phyloP scores from a whole-genome alignment of 2,113 vertebrate genomes.

The Scopus umbretta region DNA sequence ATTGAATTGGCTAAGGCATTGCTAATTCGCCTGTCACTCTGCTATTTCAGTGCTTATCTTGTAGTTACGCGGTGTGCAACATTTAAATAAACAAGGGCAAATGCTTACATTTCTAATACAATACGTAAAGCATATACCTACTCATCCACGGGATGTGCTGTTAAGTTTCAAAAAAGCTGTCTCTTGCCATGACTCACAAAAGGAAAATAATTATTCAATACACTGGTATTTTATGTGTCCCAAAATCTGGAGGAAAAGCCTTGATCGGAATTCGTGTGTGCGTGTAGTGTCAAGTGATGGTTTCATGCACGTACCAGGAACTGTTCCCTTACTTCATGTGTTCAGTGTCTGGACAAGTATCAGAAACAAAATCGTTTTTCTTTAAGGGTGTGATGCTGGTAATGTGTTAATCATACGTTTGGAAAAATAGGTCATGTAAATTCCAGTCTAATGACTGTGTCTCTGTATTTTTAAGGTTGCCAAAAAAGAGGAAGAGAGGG shows the following conservation, averaged over 20 bases:
- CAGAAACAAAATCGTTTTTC: slow-evolving; percentile 47
- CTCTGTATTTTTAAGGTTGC: slow-evolving; percentile 38
- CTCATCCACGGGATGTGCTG: neutral
- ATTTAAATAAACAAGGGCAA: slow-evolving; percentile 6
- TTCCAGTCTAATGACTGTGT: slow-evolving; percentile 35
- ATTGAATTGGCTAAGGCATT: neutral
- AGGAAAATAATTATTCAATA: neutral
- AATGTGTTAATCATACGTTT: slow-evolving; percentile 15
- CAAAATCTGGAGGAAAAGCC: slow-evolving; percentile 9
- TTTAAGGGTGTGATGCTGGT: slow-evolving; percentile 31
- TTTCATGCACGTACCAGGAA: neutral
- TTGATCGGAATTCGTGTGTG: neutral
- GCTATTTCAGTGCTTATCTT: neutral
- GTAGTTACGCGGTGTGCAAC: neutral
- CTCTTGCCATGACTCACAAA: neutral
- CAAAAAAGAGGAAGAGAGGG: slow-evolving; percentile 40
- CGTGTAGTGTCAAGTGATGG: neutral
- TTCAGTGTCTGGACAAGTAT: slow-evolving; percentile 41
- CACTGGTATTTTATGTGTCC: neutral
- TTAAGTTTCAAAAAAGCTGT: neutral
- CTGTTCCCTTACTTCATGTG: neutral
- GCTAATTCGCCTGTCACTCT: neutral
- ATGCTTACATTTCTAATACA: neutral
- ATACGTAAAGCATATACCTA: neutral
- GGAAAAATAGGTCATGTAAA: slow-evolving; percentile 56